phyloP scores from a whole-genome alignment of 53 echinoderm and acorn worm species.

The Antedon mediterranea region DNA sequence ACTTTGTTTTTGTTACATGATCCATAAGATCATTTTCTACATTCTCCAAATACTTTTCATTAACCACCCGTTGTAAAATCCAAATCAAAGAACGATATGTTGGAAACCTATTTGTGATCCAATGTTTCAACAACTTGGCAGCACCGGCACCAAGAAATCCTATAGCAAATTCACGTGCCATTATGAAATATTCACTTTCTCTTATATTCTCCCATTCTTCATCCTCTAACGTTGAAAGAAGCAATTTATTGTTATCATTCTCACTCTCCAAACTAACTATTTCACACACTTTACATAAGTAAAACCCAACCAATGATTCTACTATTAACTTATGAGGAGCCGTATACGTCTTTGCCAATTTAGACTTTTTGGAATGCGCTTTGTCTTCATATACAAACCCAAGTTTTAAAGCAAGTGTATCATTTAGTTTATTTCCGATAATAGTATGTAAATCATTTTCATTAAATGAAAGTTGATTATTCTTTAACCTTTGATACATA shows the following conservation, averaged over 20 bases:
- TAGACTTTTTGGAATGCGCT: not conserved
- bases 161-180: not conserved
- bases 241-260: not conserved
- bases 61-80: not conserved
- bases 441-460: not conserved
- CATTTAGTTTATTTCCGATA: not conserved
- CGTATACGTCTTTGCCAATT: not conserved
- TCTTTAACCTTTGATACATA: not conserved
- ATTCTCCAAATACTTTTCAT: not conserved
- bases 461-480: not conserved
- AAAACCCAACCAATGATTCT: not conserved
- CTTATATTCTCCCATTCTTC: not conserved
- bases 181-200: not conserved
- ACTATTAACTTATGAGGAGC: not conserved
- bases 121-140: not conserved
- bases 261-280: not conserved
- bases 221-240: not conserved
- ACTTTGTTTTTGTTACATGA: not conserved
- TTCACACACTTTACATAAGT: not conserved
- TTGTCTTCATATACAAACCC: not conserved
- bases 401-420: not conserved
- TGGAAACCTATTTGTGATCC: not conserved
- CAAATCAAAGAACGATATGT: not conserved
- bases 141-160: not conserved
- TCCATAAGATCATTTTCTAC: not conserved